Base-by-base conservation (phyloP, 2,113 vertebrate genomes). In the Cyanoramphus novaezelandiae region DNA sequence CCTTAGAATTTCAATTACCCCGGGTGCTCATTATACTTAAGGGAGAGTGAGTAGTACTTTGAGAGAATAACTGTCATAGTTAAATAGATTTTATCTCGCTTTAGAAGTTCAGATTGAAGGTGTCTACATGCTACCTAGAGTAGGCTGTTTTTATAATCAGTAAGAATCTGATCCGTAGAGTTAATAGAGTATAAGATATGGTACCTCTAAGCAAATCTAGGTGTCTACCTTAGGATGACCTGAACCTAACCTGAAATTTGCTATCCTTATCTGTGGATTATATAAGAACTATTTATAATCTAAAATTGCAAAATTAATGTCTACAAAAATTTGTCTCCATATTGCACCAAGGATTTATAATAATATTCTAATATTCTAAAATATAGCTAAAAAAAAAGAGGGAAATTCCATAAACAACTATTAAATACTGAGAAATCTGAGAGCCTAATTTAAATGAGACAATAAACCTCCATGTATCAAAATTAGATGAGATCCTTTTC, bases 331-430 rank as follows among this genome's bases (percentile, higher is more conserved):
- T 47, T 25, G 1, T 16, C 1, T 10, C 15, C 13, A 2, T 27
- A 62, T 65, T 57, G 62, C 12, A 41, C 3, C 20, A 29, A 27
- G 14, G 5, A 49, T 59, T 70, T 8, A 81, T 14, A 70, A 1
- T 11, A 39, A 43, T 77, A 52, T 33, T 60, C 5, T 14, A 70
- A 43, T 77, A 53, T 37, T 62, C 6, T 25, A 10, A 67, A 65
- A 43, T 11, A 17, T 10, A 31, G 47, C 3, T 23, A 13, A 44
- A 13, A n/a, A 65, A 21, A 7, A 4, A 6, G 3, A 27, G 1
- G 2, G 4, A 1, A 3, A 28, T 47, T 28, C 10, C 52, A 8
- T 43, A 47, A 41, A 1, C n/a, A 6, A 44, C 9, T 2, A 2
- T 18, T 41, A 72, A 82, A 82, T 76, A 49, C 13, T 29, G 11